Percentiles rank a stretch among this genome's conserved stretches.
phyloP scores from a whole-genome alignment of 2,113 vertebrate species.

The Dendrocopos noguchii region DNA sequence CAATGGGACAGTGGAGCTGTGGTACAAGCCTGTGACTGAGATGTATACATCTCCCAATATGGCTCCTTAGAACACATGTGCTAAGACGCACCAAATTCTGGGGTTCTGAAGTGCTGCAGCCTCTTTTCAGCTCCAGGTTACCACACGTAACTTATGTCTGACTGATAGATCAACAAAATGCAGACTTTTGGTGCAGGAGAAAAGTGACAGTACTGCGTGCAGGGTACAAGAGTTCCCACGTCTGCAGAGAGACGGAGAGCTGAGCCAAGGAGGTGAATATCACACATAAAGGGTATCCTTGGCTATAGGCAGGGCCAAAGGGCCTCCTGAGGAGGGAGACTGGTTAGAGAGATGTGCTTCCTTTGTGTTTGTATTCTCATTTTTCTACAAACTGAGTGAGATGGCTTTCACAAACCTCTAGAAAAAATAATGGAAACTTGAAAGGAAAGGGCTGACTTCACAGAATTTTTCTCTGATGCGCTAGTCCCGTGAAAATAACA shows the following conservation, averaged over 20 bases:
- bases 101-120: not conserved
- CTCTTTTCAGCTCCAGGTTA: not conserved
- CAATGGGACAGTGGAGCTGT: not conserved
- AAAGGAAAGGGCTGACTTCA: not conserved
- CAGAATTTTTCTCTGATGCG: not conserved
- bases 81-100: not conserved
- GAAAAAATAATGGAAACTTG: not conserved
- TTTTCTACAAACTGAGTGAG: not conserved
- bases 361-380: not conserved
- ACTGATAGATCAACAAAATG: not conserved
- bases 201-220: fast-evolving
- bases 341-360: not conserved
- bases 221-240: not conserved
- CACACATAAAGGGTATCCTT: not conserved
- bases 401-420: not conserved
- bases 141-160: fast-evolving
- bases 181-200: not conserved
- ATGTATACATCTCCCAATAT: not conserved
- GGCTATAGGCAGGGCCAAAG: not conserved
- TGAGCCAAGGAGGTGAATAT: not conserved
- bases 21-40: not conserved
- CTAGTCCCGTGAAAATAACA: not conserved
- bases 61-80: not conserved
- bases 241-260: not conserved
- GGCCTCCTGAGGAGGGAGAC: not conserved